Conservation (phyloP, 2,113 vertebrate genomes). For the Alligator sinensis region DNA sequence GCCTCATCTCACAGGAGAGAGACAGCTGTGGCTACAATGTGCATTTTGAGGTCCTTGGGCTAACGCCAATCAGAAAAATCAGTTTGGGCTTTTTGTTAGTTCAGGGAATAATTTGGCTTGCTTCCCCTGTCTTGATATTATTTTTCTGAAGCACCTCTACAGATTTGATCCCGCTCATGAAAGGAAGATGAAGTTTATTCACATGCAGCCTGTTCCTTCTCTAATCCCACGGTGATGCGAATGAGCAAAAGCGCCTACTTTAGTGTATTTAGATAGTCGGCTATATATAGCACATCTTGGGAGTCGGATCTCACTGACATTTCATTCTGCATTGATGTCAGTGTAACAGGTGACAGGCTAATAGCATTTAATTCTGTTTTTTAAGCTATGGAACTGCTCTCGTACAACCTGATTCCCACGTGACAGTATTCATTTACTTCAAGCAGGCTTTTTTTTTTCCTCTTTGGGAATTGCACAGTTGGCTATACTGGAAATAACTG, state of each 20-base stretch:
- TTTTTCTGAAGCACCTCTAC: background rate
- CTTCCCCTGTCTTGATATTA: background rate
- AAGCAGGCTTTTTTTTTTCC: background rate
- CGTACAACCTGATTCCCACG: background rate
- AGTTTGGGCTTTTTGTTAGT: too few species aligned
- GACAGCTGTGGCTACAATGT: background rate
- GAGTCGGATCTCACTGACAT: background rate
- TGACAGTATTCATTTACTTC: background rate
- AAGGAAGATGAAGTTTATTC: background rate
- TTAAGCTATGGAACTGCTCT: background rate
- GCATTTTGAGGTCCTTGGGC: fast-evolving
- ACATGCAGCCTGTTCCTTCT: background rate
- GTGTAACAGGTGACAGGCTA: background rate
- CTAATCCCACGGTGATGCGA: background rate
- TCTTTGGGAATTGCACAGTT: background rate
- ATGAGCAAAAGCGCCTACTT: background rate
- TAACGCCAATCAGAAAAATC: background rate
- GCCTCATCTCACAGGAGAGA: background rate
- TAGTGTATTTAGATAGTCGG: background rate
- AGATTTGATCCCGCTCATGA: background rate
- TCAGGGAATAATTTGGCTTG: background rate
- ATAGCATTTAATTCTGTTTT: background rate
- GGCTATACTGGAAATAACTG: background rate
- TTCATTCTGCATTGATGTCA: background rate
- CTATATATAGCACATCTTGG: background rate